Conservation (phyloP, 2,113 vertebrate species). For the Megaceryle torquata region DNA sequence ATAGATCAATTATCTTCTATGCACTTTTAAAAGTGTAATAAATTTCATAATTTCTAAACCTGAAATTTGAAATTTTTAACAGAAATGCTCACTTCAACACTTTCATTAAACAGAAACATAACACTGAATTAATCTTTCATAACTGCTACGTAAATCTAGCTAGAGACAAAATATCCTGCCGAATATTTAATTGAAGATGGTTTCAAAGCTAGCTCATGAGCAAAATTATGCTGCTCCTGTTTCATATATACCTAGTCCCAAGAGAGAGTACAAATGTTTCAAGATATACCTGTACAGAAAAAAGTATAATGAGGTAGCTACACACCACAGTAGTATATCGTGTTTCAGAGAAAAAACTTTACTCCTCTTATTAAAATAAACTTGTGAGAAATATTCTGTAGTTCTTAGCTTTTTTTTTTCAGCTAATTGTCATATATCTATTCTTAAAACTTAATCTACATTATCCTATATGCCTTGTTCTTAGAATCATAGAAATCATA, state of each 20-base stretch:
- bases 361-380: neutral
- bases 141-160: neutral
- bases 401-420: neutral
- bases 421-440: neutral
- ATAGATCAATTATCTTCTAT: neutral
- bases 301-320: neutral
- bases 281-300: neutral
- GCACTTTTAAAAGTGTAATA: neutral
- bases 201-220: neutral
- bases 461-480: neutral
- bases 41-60: neutral
- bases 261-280: neutral
- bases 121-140: constrained; percentile 51
- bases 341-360: neutral
- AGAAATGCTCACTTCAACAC: neutral
- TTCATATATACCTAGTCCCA: neutral
- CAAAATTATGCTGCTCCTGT: neutral
- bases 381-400: neutral
- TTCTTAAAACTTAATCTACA: neutral
- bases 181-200: constrained; percentile 36
- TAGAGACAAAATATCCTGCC: neutral
- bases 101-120: constrained; percentile 21
- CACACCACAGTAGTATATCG: neutral
- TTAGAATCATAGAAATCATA: neutral
- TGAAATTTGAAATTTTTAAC: constrained; percentile 16